Conservation (phyloP, 2,797 vertebrate genomes). For the Clamator glandarius region DNA sequence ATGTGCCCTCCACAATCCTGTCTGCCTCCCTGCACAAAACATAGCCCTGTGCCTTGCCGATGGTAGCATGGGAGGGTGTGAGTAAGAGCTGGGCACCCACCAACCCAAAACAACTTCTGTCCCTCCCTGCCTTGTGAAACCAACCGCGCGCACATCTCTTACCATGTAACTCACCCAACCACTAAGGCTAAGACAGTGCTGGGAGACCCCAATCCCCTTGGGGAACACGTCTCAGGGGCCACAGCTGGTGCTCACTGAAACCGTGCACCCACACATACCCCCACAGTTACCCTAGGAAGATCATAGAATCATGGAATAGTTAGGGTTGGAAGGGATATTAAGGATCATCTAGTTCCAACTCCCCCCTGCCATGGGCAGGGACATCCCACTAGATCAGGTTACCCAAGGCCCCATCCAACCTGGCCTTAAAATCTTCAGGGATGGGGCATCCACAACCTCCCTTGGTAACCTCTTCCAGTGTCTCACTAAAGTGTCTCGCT, state of each 20-base stretch:
- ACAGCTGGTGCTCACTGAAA: fast-evolving
- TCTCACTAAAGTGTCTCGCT: no score
- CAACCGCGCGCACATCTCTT: neutral
- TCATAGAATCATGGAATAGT: no score
- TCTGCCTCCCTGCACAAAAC: neutral
- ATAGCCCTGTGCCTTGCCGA: neutral
- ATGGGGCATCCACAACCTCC: no score
- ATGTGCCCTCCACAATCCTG: fast-evolving
- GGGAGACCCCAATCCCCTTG: fast-evolving
- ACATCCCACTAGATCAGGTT: no score
- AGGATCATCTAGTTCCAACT: no score
- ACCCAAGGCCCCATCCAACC: no score
- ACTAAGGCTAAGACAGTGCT: neutral
- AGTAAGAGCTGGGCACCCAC: neutral
- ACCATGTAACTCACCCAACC: fast-evolving
- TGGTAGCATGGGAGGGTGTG: fast-evolving
- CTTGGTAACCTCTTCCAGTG: no score
- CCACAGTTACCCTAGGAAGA: neutral
- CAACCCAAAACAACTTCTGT: no score
- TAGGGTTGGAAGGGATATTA: no score
- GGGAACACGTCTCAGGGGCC: neutral
- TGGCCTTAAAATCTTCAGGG: no score
- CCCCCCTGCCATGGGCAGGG: no score
- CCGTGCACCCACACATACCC: fast-evolving
- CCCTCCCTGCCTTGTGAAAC: neutral